Base-by-base conservation (phyloP, 1,140 invertebrate genomes). In the honey bee (Apis mellifera) region DNA sequence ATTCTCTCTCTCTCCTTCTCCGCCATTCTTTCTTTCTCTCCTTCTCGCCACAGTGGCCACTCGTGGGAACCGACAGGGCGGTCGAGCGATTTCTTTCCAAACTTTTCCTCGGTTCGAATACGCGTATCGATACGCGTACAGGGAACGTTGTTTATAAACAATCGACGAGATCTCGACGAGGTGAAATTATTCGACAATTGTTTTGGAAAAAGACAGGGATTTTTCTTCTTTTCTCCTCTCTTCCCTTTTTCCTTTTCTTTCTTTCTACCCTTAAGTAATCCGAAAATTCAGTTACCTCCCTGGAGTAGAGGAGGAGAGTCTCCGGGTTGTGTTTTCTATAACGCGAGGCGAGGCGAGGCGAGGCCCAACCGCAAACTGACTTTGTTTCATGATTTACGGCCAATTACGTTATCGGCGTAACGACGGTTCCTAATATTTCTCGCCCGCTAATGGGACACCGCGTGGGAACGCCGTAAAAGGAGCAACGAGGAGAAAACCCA, bases 361-460 rank as follows among this genome's bases (percentile, higher is more conserved):
- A 73, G 42, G 65, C 66, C 48, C 60, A 21, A 50, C 54, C 83
- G 85, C 86, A 72, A 42, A 42, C 32, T 79, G 85, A 88, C 79
- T 85, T 66, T 79, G 74, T 87, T 78, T 75, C 69, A 57, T 83
- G 76, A 88, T 87, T 87, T 87, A 87, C 78, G 79, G 50, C 72
- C 79, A 85, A 88, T 88, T 88, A 85, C 83, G 77, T 87, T 87
- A 88, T 88, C 86, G 83, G 75, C 75, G 60, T 87, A 82, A 85
- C 57, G 75, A 82, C 71, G 83, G 62, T 76, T 76, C 48, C 78
- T 82, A 82, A 88, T 87, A 84, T 75, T 81, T 81, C 73, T 86
- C 73, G 57, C 59, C 54, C 72, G 71, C 76, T 78, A 86, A 86
- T 83, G 75, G 83, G 79, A 72, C 76, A 64, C 52, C 66, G 65